phyloP scores from a whole-genome alignment of 2,113 vertebrate genomes.

The Anarrhichthys ocellatus region DNA sequence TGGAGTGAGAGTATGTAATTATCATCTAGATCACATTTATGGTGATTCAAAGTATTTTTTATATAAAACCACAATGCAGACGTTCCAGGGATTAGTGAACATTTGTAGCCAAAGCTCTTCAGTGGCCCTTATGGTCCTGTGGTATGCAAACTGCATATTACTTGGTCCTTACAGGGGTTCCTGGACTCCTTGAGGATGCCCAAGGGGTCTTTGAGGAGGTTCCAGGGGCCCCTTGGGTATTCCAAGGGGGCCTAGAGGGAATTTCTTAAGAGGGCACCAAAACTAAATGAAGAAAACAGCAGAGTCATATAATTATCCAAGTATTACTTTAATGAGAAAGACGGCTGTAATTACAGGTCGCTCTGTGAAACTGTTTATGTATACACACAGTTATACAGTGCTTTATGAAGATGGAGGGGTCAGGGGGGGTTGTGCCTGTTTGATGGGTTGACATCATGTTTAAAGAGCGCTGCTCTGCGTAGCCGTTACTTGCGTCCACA shows the following conservation, averaged over 20 bases:
- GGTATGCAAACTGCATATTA: neutral
- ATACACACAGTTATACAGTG: conserved; percentile 26
- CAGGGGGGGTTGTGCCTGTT: neutral
- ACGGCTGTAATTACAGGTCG: conserved; percentile 25
- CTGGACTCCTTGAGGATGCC: neutral
- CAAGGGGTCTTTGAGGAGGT: neutral
- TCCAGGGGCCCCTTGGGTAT: neutral
- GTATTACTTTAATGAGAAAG: conserved; percentile 34
- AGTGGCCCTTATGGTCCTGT: neutral
- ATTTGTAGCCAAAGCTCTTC: neutral
- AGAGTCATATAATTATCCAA: conserved; percentile 6
- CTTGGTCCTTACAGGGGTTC: neutral
- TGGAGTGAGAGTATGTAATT: neutral
- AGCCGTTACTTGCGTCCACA: conserved; percentile 25
- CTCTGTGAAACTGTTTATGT: conserved; percentile 44
- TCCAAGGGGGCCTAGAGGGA: neutral
- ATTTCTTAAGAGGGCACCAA: neutral
- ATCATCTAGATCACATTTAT: neutral
- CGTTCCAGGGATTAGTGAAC: neutral
- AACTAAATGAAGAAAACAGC: neutral
- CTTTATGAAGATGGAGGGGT: conserved; percentile 1
- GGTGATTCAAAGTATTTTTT: neutral
- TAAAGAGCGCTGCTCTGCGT: neutral
- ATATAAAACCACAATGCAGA: neutral
- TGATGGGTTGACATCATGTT: conserved; percentile 43